phyloP scores from a whole-genome alignment of 2,113 vertebrate species.

The Cyrtonyx montezumae region DNA sequence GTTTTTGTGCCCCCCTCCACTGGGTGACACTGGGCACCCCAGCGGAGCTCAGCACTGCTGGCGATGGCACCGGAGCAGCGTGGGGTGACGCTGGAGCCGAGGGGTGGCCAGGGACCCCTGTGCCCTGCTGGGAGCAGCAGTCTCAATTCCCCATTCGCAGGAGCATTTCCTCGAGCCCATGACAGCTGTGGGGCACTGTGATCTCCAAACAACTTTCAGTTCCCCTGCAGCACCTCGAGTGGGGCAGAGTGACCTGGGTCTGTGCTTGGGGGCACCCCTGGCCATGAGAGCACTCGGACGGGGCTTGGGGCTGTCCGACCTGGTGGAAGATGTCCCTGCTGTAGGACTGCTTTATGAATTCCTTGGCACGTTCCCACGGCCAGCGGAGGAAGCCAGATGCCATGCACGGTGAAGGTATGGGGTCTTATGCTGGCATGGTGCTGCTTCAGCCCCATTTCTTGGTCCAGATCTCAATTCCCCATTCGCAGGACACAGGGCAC shows the following conservation, averaged over 20 bases:
- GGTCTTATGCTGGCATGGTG: neutral
- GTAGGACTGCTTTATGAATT: neutral
- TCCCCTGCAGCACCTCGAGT: neutral
- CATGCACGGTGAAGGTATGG: neutral
- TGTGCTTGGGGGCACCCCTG: neutral
- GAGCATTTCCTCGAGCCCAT: neutral
- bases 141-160: neutral
- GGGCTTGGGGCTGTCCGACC: neutral
- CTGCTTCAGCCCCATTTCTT: neutral
- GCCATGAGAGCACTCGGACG: neutral
- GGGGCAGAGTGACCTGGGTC: fast-evolving
- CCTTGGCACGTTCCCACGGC: neutral
- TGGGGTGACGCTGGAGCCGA: fast-evolving
- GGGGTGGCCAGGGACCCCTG: neutral
- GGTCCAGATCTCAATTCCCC: neutral
- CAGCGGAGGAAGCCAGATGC: fast-evolving
- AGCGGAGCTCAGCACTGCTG: neutral
- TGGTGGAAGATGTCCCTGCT: neutral
- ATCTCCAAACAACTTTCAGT: neutral
- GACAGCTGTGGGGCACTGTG: fast-evolving
- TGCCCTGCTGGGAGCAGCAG: neutral
- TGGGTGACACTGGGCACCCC: neutral
- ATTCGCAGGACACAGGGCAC: fast-evolving
- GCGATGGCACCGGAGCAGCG: neutral
- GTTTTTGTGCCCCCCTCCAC: neutral